Evolutionary conservation across 2,113 vertebrate genomes (phyloP).

Genomic region (Xerus inauris): DNA sequence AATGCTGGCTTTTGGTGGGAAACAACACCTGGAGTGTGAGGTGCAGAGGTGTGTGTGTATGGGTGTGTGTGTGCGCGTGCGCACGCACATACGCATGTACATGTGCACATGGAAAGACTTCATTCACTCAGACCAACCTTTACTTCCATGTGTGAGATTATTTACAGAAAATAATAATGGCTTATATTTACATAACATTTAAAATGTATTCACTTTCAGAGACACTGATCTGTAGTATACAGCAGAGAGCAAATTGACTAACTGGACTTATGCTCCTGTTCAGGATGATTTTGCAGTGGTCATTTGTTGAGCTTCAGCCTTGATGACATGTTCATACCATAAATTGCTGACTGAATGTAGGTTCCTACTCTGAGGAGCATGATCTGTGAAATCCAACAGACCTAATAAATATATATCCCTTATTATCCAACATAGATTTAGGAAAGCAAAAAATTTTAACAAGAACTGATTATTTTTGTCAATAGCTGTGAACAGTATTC

Average conservation of each 20-base stretch:
- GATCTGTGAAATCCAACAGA: background rate
- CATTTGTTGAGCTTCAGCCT: slow-evolving; percentile 6
- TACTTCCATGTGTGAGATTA: background rate
- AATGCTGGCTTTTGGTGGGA: background rate
- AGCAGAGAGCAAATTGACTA: background rate
- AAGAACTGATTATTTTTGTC: background rate
- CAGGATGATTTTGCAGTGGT: background rate
- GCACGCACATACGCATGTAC: background rate
- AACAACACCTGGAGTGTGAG: background rate
- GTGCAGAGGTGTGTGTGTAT: background rate
- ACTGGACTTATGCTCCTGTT: background rate
- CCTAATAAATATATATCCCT: background rate
- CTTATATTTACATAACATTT: background rate
- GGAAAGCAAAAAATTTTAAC: slow-evolving; percentile 7
- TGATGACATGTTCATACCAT: background rate
- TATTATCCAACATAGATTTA: background rate
- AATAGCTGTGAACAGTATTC: background rate
- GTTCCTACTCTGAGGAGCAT: background rate
- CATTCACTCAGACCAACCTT: slow-evolving; percentile 10
- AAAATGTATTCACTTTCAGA: slow-evolving; percentile 26
- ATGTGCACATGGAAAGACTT: background rate
- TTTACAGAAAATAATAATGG: slow-evolving; percentile 18
- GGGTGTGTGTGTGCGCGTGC: background rate
- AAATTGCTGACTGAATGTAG: background rate
- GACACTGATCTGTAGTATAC: background rate